Percentiles rank a stretch among this genome's conserved stretches.
phyloP scores from a whole-genome alignment of 2,797 vertebrate species.

The Megaceryle alcyon region DNA sequence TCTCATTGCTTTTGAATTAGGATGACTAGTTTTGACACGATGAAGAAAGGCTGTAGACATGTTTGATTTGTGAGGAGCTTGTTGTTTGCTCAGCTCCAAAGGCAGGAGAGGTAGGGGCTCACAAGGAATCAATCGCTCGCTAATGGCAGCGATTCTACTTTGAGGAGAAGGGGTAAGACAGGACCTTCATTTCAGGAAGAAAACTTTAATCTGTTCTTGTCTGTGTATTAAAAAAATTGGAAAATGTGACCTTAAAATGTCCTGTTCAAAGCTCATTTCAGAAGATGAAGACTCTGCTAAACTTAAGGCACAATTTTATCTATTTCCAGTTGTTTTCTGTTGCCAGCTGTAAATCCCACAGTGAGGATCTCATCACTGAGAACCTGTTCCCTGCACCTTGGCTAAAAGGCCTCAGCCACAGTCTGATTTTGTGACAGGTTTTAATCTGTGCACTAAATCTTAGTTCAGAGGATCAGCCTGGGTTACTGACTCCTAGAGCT shows the following conservation, averaged over 20 bases:
- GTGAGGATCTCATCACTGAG: not conserved
- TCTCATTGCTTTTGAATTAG: not conserved
- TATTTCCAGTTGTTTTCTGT: not conserved
- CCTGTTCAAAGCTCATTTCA: not conserved
- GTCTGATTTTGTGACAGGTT: not conserved
- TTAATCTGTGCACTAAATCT: not conserved
- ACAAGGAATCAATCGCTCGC: not conserved
- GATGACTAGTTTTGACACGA: not conserved
- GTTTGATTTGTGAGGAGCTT: not conserved
- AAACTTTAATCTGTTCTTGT: not conserved
- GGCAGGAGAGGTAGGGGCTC: not conserved
- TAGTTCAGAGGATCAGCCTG: not conserved
- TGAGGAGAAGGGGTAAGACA: not conserved
- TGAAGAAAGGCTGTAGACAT: accelerated
- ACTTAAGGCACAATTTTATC: not conserved
- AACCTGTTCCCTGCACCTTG: not conserved
- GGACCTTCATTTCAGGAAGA: not conserved
- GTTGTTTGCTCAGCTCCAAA: not conserved
- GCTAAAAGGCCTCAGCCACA: not conserved
- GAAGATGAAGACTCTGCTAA: not conserved
- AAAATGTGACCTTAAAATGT: not conserved
- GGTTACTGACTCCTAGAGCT: not conserved
- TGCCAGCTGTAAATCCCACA: not conserved
- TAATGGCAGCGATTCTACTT: not conserved
- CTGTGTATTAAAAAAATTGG: not conserved